Evolutionary conservation across 2,888 invertebrate genomes (phyloP).

Genomic region (Eurytoma californica): DNA sequence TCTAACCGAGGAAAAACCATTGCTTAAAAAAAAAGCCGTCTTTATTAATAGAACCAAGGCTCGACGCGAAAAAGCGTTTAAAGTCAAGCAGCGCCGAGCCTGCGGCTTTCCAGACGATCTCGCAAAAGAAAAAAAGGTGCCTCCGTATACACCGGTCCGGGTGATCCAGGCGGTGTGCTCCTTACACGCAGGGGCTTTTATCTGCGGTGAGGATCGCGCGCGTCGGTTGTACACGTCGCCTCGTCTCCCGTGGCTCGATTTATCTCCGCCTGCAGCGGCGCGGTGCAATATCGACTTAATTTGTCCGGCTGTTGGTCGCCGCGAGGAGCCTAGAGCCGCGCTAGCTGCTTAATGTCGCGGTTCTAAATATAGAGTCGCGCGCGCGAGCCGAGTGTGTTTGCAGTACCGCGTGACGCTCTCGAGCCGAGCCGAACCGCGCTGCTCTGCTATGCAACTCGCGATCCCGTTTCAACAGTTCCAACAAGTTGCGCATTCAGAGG

Average conservation of each 20-base stretch:
- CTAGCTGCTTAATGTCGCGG: conserved; percentile 41
- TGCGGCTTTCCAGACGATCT: not conserved
- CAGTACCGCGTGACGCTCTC: conserved; percentile 37
- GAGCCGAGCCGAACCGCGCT: not conserved
- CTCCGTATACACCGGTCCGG: not conserved
- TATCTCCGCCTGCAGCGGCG: conserved; percentile 11
- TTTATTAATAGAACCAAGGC: too few relatives aligned
- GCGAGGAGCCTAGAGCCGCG: conserved; percentile 1
- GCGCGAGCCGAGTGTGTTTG: conserved; percentile 19
- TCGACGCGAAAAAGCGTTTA: too few relatives aligned
- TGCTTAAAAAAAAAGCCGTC: too few relatives aligned
- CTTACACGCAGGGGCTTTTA: conserved; percentile 13
- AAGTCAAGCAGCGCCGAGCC: too few relatives aligned
- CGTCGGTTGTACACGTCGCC: conserved; percentile 14
- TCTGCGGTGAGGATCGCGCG: not conserved
- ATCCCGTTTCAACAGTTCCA: conserved; percentile 51
- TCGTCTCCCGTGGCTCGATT: conserved; percentile 22
- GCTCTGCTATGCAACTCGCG: conserved; percentile 37
- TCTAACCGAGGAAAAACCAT: too few relatives aligned
- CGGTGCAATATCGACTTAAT: conserved; percentile 39
- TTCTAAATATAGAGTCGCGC: conserved; percentile 51
- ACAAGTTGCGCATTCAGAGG: conserved; percentile 50
- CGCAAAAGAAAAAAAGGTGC: not conserved
- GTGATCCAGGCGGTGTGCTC: not conserved
- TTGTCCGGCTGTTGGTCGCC: conserved; percentile 4